Conservation (phyloP, 2,888 invertebrate species). For the Epinotia nisella region DNA sequence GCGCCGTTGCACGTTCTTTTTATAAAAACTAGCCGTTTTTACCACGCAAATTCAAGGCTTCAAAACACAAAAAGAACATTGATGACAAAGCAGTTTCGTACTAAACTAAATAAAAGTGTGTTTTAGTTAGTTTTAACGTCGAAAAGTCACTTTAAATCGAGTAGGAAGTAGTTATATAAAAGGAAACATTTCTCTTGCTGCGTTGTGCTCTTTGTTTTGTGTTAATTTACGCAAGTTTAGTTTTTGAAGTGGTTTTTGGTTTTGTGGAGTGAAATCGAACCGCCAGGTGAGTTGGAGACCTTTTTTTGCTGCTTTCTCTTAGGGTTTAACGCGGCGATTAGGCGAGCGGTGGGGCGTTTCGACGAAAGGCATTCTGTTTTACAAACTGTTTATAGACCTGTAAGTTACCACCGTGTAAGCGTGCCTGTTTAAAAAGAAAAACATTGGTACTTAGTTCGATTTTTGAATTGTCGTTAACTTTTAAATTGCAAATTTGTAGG, state of each 20-base stretch:
- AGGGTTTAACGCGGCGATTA: slow-evolving; percentile 44
- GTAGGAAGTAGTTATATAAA: slow-evolving; percentile 77
- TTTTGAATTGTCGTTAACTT: neutral
- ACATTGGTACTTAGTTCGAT: neutral
- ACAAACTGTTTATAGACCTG: neutral
- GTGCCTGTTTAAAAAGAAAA: neutral
- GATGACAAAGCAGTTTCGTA: slow-evolving; percentile 47
- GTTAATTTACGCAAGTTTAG: slow-evolving; percentile 57
- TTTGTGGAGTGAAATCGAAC: slow-evolving; percentile 65
- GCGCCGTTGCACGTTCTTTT: slow-evolving; percentile 54
- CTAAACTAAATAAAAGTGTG: slow-evolving; percentile 47
- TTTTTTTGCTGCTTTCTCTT: slow-evolving; percentile 62
- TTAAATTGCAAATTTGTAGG: neutral
- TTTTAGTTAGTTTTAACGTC: slow-evolving; percentile 44
- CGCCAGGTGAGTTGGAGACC: slow-evolving; percentile 64
- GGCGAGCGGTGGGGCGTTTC: slow-evolving; percentile 10
- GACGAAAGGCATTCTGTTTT: slow-evolving; percentile 27
- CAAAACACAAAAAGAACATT: slow-evolving; percentile 52
- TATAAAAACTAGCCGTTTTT: slow-evolving; percentile 40
- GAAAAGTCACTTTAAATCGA: slow-evolving; percentile 55
- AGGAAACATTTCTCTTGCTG: slow-evolving; percentile 70
- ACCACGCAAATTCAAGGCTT: slow-evolving; percentile 51
- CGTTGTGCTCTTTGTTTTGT: slow-evolving; percentile 61
- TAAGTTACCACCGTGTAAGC: slow-evolving; percentile 6
- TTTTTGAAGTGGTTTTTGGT: slow-evolving; percentile 57